Conservation (phyloP, 1,140 invertebrate genomes). For the Megalonaias nervosa region DNA sequence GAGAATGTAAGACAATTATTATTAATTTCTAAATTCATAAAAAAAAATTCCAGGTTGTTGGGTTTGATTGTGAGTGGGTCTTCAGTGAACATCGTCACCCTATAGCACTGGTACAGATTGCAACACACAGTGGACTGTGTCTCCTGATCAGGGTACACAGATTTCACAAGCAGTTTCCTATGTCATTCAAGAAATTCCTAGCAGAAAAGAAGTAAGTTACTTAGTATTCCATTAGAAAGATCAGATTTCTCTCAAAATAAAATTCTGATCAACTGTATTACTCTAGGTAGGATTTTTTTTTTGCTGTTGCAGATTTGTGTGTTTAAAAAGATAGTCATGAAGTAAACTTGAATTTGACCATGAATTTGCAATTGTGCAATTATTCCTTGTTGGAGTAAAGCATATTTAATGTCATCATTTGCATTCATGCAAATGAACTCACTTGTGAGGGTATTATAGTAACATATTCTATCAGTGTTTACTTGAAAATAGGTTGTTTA, state of each 20-base stretch:
- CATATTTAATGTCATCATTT: background rate
- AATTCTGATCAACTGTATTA: background rate
- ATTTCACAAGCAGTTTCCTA: slow-evolving; percentile 73
- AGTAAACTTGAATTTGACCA: background rate
- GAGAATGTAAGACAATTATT: too few relatives aligned
- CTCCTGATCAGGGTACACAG: slow-evolving; percentile 14
- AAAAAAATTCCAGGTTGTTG: slow-evolving; percentile 22
- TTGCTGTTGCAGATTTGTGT: background rate
- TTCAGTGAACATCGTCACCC: slow-evolving; percentile 16
- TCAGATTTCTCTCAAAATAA: background rate
- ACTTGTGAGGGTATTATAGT: too few relatives aligned
- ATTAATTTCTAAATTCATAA: too few relatives aligned
- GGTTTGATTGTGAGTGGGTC: slow-evolving; percentile 38
- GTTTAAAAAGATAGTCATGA: background rate
- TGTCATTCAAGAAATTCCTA: slow-evolving; percentile 74
- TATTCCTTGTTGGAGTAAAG: background rate
- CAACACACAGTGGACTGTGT: slow-evolving; percentile 28
- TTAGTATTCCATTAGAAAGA: too few relatives aligned
- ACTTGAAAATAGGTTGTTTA: too few relatives aligned
- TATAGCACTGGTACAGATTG: slow-evolving; percentile 24
- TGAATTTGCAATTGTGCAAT: background rate
- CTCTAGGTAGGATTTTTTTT: background rate
- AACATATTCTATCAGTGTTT: too few relatives aligned
- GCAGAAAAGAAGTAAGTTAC: slow-evolving; percentile 65
- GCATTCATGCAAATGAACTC: too few relatives aligned